Evolutionary conservation across 2,113 vertebrate genomes (phyloP).

Genomic region (Theristicus caerulescens): DNA sequence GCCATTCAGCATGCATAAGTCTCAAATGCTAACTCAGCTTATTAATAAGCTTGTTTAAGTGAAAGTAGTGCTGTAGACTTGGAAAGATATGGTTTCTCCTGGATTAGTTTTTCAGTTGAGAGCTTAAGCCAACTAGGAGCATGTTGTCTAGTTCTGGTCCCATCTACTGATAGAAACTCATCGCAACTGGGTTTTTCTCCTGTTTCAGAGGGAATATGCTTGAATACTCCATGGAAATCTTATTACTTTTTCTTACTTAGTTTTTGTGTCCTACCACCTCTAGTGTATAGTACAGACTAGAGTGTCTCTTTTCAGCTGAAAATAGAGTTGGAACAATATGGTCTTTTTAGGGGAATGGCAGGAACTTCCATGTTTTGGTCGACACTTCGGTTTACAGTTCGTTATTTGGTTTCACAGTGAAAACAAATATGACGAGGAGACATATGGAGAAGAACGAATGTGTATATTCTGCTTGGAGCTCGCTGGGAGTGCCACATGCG

Average conservation of each 20-base stretch:
- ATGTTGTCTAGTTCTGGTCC: neutral
- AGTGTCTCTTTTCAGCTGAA: neutral
- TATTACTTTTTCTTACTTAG: neutral
- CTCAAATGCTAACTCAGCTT: neutral
- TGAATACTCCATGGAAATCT: neutral
- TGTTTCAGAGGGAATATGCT: neutral
- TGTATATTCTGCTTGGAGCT: neutral
- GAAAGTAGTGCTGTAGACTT: neutral
- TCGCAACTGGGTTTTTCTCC: neutral
- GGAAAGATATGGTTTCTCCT: neutral
- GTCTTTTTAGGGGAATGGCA: neutral
- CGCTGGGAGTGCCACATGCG: neutral
- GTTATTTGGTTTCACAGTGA: neutral
- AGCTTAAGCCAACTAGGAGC: neutral
- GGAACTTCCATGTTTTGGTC: neutral
- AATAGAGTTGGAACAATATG: neutral
- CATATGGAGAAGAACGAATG: neutral
- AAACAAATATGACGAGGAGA: neutral
- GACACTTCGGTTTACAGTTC: neutral
- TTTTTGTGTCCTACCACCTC: neutral
- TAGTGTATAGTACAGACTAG: neutral
- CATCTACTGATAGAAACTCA: neutral
- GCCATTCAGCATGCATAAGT: neutral
- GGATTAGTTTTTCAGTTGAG: neutral
- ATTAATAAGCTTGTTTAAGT: neutral